Evolutionary conservation across 2,888 invertebrate species (phyloP).

Genomic region (Hirtodrosophila trivittata): DNA sequence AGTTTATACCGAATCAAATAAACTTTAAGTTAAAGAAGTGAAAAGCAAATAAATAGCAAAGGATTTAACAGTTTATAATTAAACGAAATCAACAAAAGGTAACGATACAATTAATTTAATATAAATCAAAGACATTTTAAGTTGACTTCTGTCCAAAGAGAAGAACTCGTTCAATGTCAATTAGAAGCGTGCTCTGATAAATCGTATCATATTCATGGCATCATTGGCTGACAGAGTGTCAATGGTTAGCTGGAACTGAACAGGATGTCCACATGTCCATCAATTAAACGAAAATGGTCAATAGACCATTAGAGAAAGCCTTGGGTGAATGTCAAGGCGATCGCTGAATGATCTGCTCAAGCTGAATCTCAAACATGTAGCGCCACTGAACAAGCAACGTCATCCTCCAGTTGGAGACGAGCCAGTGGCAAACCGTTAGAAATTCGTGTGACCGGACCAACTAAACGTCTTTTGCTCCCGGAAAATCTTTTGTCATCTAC

Average conservation of each 20-base stretch:
- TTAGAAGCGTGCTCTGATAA: conserved; percentile 20
- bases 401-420: conserved; percentile 45
- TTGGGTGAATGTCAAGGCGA: conserved; percentile 68
- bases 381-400: conserved; percentile 39
- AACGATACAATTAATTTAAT: conserved; percentile 20
- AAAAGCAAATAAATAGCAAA: conserved; percentile 33
- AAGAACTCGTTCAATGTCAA: conserved; percentile 19
- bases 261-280: conserved; percentile 72
- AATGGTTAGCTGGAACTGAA: conserved; percentile 50
- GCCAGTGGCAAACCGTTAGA: conserved; percentile 48
- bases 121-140: conserved; percentile 13
- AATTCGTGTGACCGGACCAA: conserved; percentile 53
- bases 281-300: conserved; percentile 78
- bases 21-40: conserved; percentile 17
- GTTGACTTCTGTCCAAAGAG: conserved; percentile 7
- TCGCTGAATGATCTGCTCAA: conserved; percentile 35
- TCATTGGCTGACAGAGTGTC: conserved; percentile 68
- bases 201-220: conserved; percentile 47
- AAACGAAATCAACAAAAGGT: conserved; percentile 32
- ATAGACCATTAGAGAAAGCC: conserved; percentile 74
- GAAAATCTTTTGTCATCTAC: conserved; percentile 60
- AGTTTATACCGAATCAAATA: not conserved
- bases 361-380: conserved; percentile 19
- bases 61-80: conserved; percentile 21
- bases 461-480: conserved; percentile 31